phyloP scores from a whole-genome alignment of 2,797 vertebrate genomes.

The Menidia menidia region DNA sequence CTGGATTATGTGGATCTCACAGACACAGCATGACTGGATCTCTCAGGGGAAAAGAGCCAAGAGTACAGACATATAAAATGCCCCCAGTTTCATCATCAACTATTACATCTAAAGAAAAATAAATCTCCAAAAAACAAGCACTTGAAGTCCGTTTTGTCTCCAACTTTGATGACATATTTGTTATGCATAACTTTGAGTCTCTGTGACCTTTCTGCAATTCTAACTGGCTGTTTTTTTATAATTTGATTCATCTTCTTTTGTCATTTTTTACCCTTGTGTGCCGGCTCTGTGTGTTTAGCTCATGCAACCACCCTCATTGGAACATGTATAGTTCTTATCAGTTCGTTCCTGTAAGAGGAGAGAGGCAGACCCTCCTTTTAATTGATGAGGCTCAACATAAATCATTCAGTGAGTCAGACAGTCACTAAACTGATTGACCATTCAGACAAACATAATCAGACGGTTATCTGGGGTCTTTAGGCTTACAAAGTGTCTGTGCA shows the following conservation, averaged over 20 bases:
- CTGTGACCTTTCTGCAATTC: not conserved
- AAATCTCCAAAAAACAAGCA: not conserved
- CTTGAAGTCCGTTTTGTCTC: not conserved
- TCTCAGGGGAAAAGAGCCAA: not conserved
- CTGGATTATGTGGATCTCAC: not conserved
- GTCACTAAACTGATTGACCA: conserved; percentile 25
- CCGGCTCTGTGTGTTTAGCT: not conserved
- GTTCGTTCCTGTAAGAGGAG: not conserved
- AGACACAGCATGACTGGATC: not conserved
- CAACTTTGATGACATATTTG: not conserved
- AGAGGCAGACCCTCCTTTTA: conserved; percentile 5
- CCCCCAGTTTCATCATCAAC: not conserved
- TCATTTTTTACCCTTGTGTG: not conserved
- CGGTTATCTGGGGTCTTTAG: conserved; percentile 18
- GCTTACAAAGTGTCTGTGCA: not conserved
- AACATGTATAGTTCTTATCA: not conserved
- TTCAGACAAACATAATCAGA: conserved; percentile 21
- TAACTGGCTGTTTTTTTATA: not conserved
- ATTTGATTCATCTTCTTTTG: not conserved
- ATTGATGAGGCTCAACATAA: conserved; percentile 33
- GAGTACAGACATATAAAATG: not conserved
- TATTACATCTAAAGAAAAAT: not conserved
- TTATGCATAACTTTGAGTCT: not conserved
- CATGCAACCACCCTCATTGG: not conserved
- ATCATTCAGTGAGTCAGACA: conserved; percentile 16